Conservation (phyloP, 2,113 vertebrate species). For the Lagopus muta region DNA sequence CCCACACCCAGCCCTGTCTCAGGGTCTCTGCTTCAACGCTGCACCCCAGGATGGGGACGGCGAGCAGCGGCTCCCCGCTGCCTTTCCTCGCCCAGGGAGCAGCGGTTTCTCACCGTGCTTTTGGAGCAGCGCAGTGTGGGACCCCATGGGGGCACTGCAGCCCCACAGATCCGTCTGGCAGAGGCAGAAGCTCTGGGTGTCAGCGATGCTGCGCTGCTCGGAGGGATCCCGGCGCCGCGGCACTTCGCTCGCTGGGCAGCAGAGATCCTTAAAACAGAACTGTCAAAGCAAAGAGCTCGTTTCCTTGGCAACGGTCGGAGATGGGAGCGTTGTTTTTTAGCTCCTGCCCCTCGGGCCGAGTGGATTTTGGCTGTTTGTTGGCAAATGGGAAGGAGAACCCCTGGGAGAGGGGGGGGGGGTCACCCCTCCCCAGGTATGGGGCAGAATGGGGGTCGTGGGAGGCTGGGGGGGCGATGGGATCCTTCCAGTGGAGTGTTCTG, state of each 20-base stretch:
- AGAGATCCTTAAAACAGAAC: conserved; percentile 53
- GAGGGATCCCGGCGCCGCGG: too few species aligned
- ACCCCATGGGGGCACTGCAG: too few species aligned
- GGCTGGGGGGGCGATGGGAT: background rate
- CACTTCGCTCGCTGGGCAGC: conserved; percentile 21
- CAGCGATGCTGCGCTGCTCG: too few species aligned
- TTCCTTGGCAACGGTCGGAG: conserved; percentile 65
- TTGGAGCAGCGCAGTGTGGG: too few species aligned
- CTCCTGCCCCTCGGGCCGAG: background rate
- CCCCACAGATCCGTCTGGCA: too few species aligned
- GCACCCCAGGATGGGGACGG: too few species aligned
- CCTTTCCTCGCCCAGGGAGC: too few species aligned
- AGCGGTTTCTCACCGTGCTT: too few species aligned
- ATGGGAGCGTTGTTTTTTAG: background rate
- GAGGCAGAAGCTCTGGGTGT: too few species aligned
- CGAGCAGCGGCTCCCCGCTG: too few species aligned
- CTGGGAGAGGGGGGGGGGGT: background rate
- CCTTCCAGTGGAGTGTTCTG: background rate
- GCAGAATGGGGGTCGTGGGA: background rate
- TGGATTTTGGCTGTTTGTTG: background rate
- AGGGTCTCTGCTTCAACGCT: too few species aligned
- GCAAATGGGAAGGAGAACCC: background rate
- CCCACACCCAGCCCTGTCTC: background rate
- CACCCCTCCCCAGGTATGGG: accelerated
- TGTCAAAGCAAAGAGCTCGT: conserved; percentile 53